These are phyloP conservation scores for Xiphophorus maculatus DNA, from an alignment of 2,113 vertebrate genomes.

Conservation along the genomic window DNA sequence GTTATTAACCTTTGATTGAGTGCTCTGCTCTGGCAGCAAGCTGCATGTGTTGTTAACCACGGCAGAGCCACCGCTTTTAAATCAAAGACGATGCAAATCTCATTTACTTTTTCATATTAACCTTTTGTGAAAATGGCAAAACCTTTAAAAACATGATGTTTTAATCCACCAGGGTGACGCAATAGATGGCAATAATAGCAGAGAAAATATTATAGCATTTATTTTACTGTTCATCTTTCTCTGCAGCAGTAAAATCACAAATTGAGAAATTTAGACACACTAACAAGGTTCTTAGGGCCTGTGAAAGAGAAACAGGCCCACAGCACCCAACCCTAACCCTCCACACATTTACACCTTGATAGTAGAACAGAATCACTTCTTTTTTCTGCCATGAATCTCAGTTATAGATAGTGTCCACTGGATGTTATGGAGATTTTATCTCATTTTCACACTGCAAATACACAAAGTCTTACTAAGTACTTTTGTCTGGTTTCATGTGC, in stretches of 20 bases:
- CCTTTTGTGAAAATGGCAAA: neutral
- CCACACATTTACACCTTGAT: neutral
- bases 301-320: neutral
- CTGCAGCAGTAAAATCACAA: neutral
- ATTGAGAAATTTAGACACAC: neutral
- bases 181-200: neutral
- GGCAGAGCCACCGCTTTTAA: constrained; percentile 17
- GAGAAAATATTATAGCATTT: neutral
- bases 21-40: constrained; percentile 22
- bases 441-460: too few species aligned
- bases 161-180: neutral
- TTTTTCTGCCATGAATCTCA: too few species aligned
- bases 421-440: neutral
- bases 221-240: neutral
- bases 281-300: neutral
- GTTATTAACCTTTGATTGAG: constrained; percentile 52
- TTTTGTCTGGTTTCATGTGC: too few species aligned
- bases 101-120: neutral
- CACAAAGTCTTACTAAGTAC: too few species aligned
- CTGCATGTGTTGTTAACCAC: constrained; percentile 42
- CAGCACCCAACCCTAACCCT: neutral
- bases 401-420: neutral
- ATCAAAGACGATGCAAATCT: constrained; percentile 23
- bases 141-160: neutral
- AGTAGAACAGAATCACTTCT: neutral